Percentiles rank a stretch among this genome's conserved stretches.
phyloP scores from a whole-genome alignment of 1,140 invertebrate genomes.

The Macrobrachium rosenbergii region DNA sequence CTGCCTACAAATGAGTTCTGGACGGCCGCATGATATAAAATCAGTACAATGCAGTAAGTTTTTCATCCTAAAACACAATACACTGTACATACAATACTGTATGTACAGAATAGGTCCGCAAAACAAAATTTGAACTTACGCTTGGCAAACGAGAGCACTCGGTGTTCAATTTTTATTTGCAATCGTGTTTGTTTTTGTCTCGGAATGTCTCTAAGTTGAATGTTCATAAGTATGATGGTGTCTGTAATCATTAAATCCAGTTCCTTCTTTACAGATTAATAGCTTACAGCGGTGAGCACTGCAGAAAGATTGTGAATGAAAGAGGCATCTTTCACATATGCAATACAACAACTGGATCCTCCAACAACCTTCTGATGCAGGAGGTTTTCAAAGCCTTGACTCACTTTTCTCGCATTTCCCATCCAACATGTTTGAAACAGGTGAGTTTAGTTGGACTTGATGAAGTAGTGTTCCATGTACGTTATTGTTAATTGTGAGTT shows the following conservation, averaged over 20 bases:
- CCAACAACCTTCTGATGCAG: not conserved
- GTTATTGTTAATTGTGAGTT: not conserved
- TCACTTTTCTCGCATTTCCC: conserved; percentile 47
- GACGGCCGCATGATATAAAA: too few species aligned
- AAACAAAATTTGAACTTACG: too few species aligned
- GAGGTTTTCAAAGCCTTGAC: conserved; percentile 34
- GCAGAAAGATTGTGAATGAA: conserved; percentile 43
- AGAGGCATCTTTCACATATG: conserved; percentile 48
- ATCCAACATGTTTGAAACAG: conserved; percentile 51
- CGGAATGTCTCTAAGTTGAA: too few species aligned
- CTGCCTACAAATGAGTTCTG: too few species aligned
- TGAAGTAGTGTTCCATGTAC: not conserved
- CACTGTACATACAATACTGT: too few species aligned
- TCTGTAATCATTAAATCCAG: not conserved
- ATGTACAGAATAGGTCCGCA: too few species aligned
- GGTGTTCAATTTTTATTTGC: too few species aligned
- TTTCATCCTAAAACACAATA: too few species aligned
- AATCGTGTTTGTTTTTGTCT: too few species aligned
- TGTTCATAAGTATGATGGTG: too few species aligned
- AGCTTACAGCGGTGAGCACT: conserved; percentile 45
- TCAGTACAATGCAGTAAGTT: too few species aligned
- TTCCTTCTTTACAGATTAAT: conserved; percentile 9
- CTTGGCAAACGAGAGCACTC: too few species aligned
- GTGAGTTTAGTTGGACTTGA: not conserved
- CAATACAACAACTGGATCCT: not conserved